Base-by-base conservation (phyloP, 1,140 invertebrate genomes). In the Cepaea nemoralis region DNA sequence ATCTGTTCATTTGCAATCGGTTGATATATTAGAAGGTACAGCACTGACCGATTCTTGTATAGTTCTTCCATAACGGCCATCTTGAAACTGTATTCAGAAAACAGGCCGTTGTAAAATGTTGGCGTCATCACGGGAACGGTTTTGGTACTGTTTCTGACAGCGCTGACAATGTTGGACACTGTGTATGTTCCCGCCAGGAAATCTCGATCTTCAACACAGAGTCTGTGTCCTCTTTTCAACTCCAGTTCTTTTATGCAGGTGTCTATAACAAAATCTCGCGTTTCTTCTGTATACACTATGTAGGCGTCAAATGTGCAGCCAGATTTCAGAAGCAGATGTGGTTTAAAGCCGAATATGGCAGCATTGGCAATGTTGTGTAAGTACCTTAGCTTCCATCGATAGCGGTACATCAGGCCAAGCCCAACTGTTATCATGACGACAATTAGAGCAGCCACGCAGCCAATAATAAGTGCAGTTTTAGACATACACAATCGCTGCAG, bases 141-240 rank as follows among this genome's bases (percentile, higher is more conserved):
- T 88, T 93, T 93, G 73, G 92, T 92, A 86, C 94, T 94, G 74
- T 92, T 91, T n/a, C 92, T 91, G 42, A 94, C 93, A 83, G 93
- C 93, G 70, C 91, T 92, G n/a, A 94, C 86, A 67, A 95, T 93
- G 78, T 93, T 92, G 84, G 94, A 93, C 0, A 93, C 93, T 75
- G 94, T 94, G 39, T 77, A 76, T 2, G 70, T 77, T n/a, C 87
- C 87, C 40, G 84, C 82, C 16, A 83, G 33, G 74, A 88, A 87
- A 70, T 88, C 85, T 55, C 84, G 77, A n/a, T 85, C 66, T 77
- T 86, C 84, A 48, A 86, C 19, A 79, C 86, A 88, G 24, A 86
- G 66, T 14, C 75, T 74, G 14, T 84, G 55, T 8, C 74, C 40
- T 5, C 33, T 50, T 16, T 82, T 48, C 45, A 74, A 24, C 35